phyloP scores from a whole-genome alignment of 2,797 vertebrate species.

The Pseudochaenichthys georgianus region DNA sequence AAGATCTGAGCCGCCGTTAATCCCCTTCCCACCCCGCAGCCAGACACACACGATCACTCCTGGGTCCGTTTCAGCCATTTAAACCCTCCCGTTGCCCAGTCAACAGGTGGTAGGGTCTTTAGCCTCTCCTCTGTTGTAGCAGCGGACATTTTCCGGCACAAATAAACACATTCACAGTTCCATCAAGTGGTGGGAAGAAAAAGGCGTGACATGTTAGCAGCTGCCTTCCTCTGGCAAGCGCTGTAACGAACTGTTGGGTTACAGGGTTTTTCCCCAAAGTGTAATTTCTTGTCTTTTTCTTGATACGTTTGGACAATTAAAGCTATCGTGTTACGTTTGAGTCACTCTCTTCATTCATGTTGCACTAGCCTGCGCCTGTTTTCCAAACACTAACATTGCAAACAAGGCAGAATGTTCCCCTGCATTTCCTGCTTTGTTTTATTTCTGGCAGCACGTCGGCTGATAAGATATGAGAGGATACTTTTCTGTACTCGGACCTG shows the following conservation, averaged over 20 bases:
- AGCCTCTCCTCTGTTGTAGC: conserved; percentile 54
- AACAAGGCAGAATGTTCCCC: conserved; percentile 13
- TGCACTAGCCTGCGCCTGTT: conserved; percentile 30
- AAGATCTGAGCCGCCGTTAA: conserved; percentile 73
- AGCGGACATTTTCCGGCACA: conserved; percentile 48
- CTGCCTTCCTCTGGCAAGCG: conserved; percentile 64
- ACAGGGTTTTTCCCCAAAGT: conserved; percentile 70
- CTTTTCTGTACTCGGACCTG: not conserved
- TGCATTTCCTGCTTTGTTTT: conserved; percentile 17
- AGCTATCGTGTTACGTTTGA: conserved; percentile 51
- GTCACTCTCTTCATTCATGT: conserved; percentile 33
- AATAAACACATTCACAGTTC: conserved; percentile 69
- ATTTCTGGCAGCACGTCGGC: conserved; percentile 6
- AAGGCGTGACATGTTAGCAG: conserved; percentile 64
- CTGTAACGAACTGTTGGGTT: conserved; percentile 58
- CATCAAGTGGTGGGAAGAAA: conserved; percentile 56
- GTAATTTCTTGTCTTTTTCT: conserved; percentile 61
- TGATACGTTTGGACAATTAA: conserved; percentile 65
- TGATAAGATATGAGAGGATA: not conserved
- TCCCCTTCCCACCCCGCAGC: conserved; percentile 53
- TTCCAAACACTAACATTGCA: conserved; percentile 6
- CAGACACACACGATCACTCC: conserved; percentile 57
- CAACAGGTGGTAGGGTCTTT: conserved; percentile 70
- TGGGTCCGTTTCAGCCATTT: conserved; percentile 64
- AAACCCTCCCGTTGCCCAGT: conserved; percentile 29